A percentile compares a stretch with the other conserved stretches of the same genome.
Evolutionary conservation across 2,113 vertebrate genomes (phyloP).

Genomic region (Cisticola juncidis): DNA sequence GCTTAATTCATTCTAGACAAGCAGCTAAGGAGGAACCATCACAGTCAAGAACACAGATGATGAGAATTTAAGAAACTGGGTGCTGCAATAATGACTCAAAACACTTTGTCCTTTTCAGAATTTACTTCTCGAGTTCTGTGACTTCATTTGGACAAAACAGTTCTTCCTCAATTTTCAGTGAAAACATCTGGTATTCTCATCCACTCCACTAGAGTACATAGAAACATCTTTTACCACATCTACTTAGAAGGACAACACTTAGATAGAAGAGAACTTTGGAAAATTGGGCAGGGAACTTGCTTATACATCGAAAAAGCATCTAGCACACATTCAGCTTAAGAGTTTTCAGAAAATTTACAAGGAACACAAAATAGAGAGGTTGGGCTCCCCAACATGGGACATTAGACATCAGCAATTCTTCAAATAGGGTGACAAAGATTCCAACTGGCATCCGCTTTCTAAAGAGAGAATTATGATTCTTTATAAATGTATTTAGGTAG

Average conservation of each 20-base stretch:
- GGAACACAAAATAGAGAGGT: not conserved
- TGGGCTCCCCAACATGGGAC: not conserved
- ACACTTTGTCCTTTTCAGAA: not conserved
- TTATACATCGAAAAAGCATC: not conserved
- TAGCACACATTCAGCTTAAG: not conserved
- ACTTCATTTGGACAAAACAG: not conserved
- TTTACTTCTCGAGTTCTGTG: not conserved
- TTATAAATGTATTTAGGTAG: not conserved
- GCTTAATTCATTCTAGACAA: not conserved
- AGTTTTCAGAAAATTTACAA: not conserved
- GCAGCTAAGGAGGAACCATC: not conserved
- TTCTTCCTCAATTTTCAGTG: not conserved
- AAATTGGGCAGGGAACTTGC: not conserved
- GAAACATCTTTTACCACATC: not conserved
- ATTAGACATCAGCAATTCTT: not conserved
- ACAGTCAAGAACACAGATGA: not conserved
- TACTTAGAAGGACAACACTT: not conserved
- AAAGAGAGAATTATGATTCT: not conserved
- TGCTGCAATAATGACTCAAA: not conserved
- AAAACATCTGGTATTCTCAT: not conserved
- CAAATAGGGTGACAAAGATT: not conserved
- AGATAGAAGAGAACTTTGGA: not conserved
- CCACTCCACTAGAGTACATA: fast-evolving
- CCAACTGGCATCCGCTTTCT: not conserved
- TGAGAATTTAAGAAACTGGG: not conserved